Evolutionary conservation across 2,888 invertebrate genomes (phyloP).

Genomic region (Cosmia trapezina): DNA sequence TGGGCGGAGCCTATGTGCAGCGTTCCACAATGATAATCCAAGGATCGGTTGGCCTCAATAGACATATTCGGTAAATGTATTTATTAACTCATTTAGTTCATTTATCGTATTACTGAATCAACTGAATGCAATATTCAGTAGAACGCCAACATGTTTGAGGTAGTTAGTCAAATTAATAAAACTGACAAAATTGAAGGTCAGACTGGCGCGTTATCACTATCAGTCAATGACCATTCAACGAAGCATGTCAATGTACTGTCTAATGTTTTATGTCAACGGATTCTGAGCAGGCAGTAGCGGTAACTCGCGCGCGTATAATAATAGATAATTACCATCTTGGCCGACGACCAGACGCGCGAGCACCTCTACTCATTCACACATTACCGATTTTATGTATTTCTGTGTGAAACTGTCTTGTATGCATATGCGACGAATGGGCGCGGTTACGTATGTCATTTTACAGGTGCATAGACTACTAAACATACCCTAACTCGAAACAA

Average conservation of each 20-base stretch:
- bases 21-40: neutral
- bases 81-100: slow-evolving; percentile 6
- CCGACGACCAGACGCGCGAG: slow-evolving; percentile 50
- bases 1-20: no score
- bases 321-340: slow-evolving; percentile 59
- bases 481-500: slow-evolving; percentile 5
- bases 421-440: slow-evolving; percentile 6
- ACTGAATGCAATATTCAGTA: neutral
- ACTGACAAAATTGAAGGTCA: slow-evolving; percentile 32
- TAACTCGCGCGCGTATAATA: slow-evolving; percentile 38
- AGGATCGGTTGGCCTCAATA: slow-evolving; percentile 29
- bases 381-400: slow-evolving; percentile 36
- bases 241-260: slow-evolving; percentile 54
- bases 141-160: neutral
- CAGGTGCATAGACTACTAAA: neutral
- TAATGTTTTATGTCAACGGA: slow-evolving; percentile 40
- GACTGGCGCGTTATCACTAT: slow-evolving; percentile 37
- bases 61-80: slow-evolving; percentile 8
- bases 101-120: neutral
- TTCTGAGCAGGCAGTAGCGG: slow-evolving; percentile 27
- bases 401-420: slow-evolving; percentile 24
- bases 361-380: slow-evolving; percentile 20
- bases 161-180: slow-evolving; percentile 22
- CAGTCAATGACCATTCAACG: slow-evolving; percentile 54
- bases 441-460: neutral